phyloP scores from a whole-genome alignment of 2,888 invertebrate species.

The Pristionchus japonicus region DNA sequence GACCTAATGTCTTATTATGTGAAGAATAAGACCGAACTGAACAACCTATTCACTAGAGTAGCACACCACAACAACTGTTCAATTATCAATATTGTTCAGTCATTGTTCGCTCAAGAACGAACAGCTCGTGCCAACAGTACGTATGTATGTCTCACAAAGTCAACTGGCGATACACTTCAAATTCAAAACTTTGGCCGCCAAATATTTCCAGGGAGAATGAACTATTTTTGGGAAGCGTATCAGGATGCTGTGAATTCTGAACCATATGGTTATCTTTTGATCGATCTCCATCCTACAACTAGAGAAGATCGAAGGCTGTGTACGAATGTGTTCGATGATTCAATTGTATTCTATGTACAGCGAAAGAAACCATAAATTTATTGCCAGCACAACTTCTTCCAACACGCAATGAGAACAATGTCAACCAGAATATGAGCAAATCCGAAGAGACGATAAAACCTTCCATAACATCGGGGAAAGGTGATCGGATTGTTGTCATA shows the following conservation, averaged over 20 bases:
- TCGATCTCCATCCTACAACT: neutral
- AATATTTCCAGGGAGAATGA: neutral
- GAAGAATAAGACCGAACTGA: neutral
- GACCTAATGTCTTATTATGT: neutral
- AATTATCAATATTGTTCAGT: too few relatives aligned
- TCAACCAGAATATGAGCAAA: neutral
- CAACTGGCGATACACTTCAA: neutral
- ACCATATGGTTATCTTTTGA: neutral
- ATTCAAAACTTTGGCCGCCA: neutral
- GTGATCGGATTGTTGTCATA: neutral
- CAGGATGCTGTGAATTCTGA: neutral
- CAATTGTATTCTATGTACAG: neutral
- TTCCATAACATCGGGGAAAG: neutral
- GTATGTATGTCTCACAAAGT: too few relatives aligned
- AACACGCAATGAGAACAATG: neutral
- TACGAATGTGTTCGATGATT: neutral
- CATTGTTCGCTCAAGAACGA: too few relatives aligned
- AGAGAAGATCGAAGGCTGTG: neutral
- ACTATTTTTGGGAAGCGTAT: neutral
- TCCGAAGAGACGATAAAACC: neutral
- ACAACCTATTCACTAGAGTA: neutral
- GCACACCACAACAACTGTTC: neutral
- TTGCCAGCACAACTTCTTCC: neutral
- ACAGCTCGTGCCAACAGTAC: too few relatives aligned
- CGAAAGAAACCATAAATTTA: neutral